Evolutionary conservation across 2,888 invertebrate genomes (phyloP).

Genomic region (Cephus pygmeus): DNA sequence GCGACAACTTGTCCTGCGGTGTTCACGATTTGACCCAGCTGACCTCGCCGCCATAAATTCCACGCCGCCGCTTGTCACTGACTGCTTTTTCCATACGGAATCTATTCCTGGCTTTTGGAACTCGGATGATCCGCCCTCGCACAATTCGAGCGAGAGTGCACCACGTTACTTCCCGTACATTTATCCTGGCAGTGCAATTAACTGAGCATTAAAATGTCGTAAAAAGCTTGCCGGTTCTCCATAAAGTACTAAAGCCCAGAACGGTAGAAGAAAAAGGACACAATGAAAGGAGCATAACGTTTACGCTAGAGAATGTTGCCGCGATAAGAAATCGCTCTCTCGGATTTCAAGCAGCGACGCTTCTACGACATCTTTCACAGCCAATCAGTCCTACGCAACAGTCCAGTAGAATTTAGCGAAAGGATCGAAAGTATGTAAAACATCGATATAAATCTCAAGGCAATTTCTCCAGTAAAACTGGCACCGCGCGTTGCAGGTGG

Average conservation of each 20-base stretch:
- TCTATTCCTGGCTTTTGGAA: constrained; percentile 6
- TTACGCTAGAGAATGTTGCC: background rate
- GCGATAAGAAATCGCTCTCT: background rate
- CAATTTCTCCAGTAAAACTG: background rate
- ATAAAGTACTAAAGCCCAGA: background rate
- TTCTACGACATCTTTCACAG: background rate
- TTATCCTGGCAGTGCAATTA: background rate
- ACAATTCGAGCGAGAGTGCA: background rate
- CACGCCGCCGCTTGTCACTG: constrained; percentile 58
- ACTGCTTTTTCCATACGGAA: constrained; percentile 50
- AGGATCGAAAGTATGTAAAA: background rate
- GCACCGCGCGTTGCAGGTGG: background rate
- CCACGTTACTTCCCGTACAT: background rate
- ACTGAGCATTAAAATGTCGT: background rate
- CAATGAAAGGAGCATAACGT: background rate
- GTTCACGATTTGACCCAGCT: constrained; percentile 58
- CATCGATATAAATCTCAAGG: background rate
- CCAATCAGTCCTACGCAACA: background rate
- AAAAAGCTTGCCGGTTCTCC: background rate
- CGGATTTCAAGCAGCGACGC: too few species aligned
- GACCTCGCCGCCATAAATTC: constrained; percentile 60
- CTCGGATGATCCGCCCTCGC: background rate
- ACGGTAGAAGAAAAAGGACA: background rate
- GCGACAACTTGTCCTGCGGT: constrained; percentile 49
- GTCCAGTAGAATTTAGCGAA: background rate